phyloP scores from a whole-genome alignment of 2,113 vertebrate genomes.

The Hyaena hyaena region DNA sequence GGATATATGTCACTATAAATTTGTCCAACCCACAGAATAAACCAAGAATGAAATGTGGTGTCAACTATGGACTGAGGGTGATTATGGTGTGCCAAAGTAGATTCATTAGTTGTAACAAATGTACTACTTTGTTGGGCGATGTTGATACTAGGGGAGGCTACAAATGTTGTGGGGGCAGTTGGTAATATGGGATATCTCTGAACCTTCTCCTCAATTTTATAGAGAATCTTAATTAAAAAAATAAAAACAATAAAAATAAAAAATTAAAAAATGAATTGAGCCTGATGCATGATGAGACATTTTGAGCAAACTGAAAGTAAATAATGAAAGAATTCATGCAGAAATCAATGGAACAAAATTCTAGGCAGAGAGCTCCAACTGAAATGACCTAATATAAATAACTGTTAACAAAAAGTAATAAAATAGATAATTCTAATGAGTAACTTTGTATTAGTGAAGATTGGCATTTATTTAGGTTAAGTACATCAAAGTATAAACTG shows the following conservation, averaged over 20 bases:
- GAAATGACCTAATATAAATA: background rate
- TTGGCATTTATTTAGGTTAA: background rate
- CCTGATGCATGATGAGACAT: background rate
- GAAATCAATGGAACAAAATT: background rate
- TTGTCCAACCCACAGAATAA: background rate
- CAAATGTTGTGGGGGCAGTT: background rate
- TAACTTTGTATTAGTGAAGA: background rate
- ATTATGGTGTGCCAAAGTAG: background rate
- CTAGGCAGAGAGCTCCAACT: background rate
- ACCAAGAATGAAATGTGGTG: background rate
- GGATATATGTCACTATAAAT: background rate
- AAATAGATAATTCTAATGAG: background rate
- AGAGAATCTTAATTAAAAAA: background rate
- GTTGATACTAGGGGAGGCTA: background rate
- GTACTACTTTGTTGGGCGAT: background rate
- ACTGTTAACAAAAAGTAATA: background rate
- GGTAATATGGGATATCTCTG: background rate
- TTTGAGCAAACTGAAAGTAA: background rate
- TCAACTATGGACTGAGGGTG: background rate
- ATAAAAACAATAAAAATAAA: background rate
- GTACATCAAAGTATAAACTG: background rate
- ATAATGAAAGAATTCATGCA: background rate
- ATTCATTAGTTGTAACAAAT: background rate
- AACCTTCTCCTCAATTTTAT: background rate
- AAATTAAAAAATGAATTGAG: background rate